Percentiles rank a stretch among this genome's conserved stretches.
Conservation (phyloP, 2,797 vertebrate species). For the Rhinichthys osculus region DNA sequence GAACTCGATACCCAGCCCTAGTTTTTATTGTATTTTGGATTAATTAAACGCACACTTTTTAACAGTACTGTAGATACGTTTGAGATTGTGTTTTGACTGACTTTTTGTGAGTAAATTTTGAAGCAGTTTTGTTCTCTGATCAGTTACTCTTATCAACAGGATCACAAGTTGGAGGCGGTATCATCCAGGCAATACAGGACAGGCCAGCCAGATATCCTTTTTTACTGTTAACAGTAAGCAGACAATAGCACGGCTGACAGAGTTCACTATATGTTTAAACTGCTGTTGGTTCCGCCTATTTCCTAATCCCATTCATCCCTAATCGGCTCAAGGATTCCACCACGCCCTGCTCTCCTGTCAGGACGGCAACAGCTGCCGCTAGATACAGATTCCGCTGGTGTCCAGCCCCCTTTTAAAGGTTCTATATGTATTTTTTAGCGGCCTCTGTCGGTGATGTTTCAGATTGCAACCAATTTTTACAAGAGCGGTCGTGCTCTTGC, state of each 20-base stretch:
- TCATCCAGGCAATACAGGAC: conserved; percentile 87
- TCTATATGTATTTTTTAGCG: too few species aligned
- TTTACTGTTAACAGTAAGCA: not conserved
- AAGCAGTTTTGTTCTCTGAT: not conserved
- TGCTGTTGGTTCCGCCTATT: conserved; percentile 40
- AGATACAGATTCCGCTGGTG: conserved; percentile 61
- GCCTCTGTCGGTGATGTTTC: too few species aligned
- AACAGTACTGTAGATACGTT: not conserved
- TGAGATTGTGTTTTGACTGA: not conserved
- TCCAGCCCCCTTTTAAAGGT: conserved; percentile 54
- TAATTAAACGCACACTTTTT: not conserved
- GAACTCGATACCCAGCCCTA: too few species aligned
- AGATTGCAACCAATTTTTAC: too few species aligned
- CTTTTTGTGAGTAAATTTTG: not conserved
- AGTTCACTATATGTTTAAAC: conserved; percentile 21
- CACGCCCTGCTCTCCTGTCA: conserved; percentile 22
- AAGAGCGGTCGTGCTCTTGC: too few species aligned
- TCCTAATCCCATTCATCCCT: conserved; percentile 61
- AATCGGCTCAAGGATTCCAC: conserved; percentile 67
- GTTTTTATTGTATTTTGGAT: not conserved
- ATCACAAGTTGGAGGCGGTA: conserved; percentile 81
- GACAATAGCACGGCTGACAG: not conserved
- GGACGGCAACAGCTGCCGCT: conserved; percentile 33
- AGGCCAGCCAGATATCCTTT: conserved; percentile 99
- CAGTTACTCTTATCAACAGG: conserved; percentile 73